These are phyloP conservation scores for Brachionus koreanus DNA, from an alignment of 1,140 invertebrate genomes.

Conservation along the genomic window DNA sequence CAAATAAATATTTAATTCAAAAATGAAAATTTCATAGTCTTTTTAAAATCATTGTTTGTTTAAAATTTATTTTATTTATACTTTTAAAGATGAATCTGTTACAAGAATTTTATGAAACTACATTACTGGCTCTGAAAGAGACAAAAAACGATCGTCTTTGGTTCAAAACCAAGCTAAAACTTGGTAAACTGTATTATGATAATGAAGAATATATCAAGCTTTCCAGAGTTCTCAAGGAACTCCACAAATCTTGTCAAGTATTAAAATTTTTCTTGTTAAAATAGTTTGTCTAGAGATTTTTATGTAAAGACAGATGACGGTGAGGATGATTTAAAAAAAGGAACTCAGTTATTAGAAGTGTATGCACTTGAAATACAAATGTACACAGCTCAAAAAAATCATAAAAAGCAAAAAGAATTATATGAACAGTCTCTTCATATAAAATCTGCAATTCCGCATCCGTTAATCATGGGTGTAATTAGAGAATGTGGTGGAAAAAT, in stretches of 20 bases:
- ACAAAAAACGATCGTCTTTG: slow-evolving; percentile 93
- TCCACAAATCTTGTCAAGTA: slow-evolving; percentile 90
- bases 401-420: slow-evolving; percentile 91
- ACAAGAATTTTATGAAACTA: slow-evolving; percentile 97
- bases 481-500: slow-evolving; percentile 97
- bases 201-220: slow-evolving; percentile 87
- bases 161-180: slow-evolving; percentile 99
- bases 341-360: slow-evolving; percentile 94
- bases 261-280: background rate
- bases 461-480: slow-evolving; percentile 83
- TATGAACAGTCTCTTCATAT: slow-evolving; percentile 98
- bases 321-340: slow-evolving; percentile 53
- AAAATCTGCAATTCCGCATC: slow-evolving; percentile 98
- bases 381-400: slow-evolving; percentile 99
- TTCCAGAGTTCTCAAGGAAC: slow-evolving; percentile 91
- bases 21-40: no score
- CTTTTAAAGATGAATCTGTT: slow-evolving; percentile 84
- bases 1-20: no score
- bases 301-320: slow-evolving; percentile 18
- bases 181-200: slow-evolving; percentile 97
- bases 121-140: slow-evolving; percentile 32
- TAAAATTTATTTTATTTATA: slow-evolving; percentile 89
- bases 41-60: background rate
- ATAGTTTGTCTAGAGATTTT: background rate
- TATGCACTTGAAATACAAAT: slow-evolving; percentile 99